Evolutionary conservation across 1,140 invertebrate species (phyloP), one percentile per base, ranked within the genome.

Genomic region (Lasioglossum baleicum): DNA sequence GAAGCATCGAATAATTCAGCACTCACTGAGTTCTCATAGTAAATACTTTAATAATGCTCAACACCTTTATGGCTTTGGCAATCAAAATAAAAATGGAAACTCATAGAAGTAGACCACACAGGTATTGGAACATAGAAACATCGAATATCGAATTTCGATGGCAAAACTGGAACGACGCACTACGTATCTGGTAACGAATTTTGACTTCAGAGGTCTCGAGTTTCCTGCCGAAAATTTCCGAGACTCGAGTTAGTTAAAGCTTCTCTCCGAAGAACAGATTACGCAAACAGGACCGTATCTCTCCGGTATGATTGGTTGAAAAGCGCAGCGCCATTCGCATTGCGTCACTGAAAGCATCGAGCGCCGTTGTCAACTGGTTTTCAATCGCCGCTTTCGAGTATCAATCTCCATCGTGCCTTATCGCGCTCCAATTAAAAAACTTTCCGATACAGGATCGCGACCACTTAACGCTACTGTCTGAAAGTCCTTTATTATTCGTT

Each of bases 301-400:
- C 61, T 17, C 61, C 7, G 31, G 13, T 63, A 5, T 26, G 13
- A 35, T 63, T 20, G 13, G 31, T 63, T 31, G 13, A 63, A 63
- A 63, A 63, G 61, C 31, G 31, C 61, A 40, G 20, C 7, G 61
- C 13, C 15, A 7, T 20, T 20, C 51, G 51, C 15, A 31, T 64
- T 64, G 31, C 61, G 61, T 26, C 61, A 64, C 22, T 17, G 31
- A 40, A 64, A 40, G 31, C 61, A 64, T 64, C 61, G 31, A 64
- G 7, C 13, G 31, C 17, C 2, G 17, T 26, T 26, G 61, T 40
- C 31, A 35, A 64, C 61, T 64, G 61, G 61, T 64, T 64, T 35
- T 10, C 61, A 63, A 63, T 63, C 17, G 31, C 61, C 31, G 31
- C 61, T 20, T 40, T 64, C 61, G 61, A 40, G 61, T 40, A 64